Evolutionary conservation across 2,113 vertebrate species (phyloP).

Genomic region (Spea bombifrons): DNA sequence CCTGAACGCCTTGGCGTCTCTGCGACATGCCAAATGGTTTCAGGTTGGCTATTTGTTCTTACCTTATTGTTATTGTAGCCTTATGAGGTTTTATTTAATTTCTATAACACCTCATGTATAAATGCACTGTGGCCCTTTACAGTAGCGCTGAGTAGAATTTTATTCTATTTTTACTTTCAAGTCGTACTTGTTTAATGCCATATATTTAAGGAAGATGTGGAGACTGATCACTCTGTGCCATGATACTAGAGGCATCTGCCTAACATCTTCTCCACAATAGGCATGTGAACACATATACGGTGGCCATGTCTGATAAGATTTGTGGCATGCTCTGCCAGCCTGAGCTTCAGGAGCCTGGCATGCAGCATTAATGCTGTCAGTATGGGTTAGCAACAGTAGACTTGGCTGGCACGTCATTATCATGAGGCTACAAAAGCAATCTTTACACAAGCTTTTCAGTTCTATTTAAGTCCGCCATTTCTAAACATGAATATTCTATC

Average conservation of each 20-base stretch:
- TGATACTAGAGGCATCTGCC: background rate
- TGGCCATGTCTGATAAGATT: background rate
- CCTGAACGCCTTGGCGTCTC: constrained; percentile 98
- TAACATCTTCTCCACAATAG: too few species aligned
- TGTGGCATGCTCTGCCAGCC: background rate
- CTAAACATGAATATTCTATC: constrained; percentile 53
- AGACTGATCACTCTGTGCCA: background rate
- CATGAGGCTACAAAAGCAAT: constrained; percentile 82
- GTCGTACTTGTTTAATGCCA: constrained; percentile 41
- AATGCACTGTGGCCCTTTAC: constrained; percentile 51
- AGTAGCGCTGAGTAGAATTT: constrained; percentile 25
- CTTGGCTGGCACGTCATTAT: constrained; percentile 56
- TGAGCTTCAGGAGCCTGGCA: constrained; percentile 32
- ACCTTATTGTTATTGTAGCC: constrained; percentile 83
- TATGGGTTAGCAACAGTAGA: constrained; percentile 45
- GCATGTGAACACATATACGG: background rate
- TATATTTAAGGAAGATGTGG: background rate
- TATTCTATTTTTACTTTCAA: constrained; percentile 39
- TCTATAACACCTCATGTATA: constrained; percentile 56
- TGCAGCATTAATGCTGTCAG: constrained; percentile 15
- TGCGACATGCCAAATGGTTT: constrained; percentile 99
- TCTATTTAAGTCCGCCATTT: constrained; percentile 55
- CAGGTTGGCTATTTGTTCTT: constrained; percentile 97
- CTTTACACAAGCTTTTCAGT: constrained; percentile 63
- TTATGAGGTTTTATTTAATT: constrained; percentile 65